Evolutionary conservation across 1,140 invertebrate genomes (phyloP).

Genomic region (Macrotrachela quadricornifera): DNA sequence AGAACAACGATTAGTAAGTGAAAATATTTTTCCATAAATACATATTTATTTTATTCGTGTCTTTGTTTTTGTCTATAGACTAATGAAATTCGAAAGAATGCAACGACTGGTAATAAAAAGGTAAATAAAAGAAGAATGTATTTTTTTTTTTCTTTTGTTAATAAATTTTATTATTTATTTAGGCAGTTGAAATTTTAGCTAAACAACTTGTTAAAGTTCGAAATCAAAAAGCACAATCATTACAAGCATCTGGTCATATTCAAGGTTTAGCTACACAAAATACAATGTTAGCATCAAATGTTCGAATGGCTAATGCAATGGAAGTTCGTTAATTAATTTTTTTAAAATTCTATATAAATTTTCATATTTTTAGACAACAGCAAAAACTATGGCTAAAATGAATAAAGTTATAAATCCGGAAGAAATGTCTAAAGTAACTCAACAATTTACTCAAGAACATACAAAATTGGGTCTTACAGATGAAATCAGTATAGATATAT

Average conservation of each 20-base stretch:
- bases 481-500: slow-evolving; percentile 55
- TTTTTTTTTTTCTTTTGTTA: no score
- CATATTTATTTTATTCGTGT: no score
- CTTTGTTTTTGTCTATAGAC: no score
- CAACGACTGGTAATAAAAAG: no score
- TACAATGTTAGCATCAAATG: slow-evolving; percentile 58
- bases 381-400: slow-evolving; percentile 55
- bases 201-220: slow-evolving; percentile 65
- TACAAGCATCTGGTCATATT: slow-evolving; percentile 50
- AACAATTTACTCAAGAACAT: slow-evolving; percentile 55
- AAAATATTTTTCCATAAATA: no score
- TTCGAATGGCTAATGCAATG: slow-evolving; percentile 62
- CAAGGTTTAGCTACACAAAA: slow-evolving; percentile 51
- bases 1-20: no score
- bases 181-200: slow-evolving; percentile 48
- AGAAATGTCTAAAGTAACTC: slow-evolving; percentile 53
- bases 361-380: neutral
- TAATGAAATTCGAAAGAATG: no score
- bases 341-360: neutral
- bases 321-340: slow-evolving; percentile 16
- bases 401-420: slow-evolving; percentile 67
- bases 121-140: no score
- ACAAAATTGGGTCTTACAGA: slow-evolving; percentile 79
- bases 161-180: no score
- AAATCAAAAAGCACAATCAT: slow-evolving; percentile 62